These are phyloP conservation scores for Malurus cyaneus DNA, from an alignment of 2,113 vertebrate genomes.

Conservation along the genomic window DNA sequence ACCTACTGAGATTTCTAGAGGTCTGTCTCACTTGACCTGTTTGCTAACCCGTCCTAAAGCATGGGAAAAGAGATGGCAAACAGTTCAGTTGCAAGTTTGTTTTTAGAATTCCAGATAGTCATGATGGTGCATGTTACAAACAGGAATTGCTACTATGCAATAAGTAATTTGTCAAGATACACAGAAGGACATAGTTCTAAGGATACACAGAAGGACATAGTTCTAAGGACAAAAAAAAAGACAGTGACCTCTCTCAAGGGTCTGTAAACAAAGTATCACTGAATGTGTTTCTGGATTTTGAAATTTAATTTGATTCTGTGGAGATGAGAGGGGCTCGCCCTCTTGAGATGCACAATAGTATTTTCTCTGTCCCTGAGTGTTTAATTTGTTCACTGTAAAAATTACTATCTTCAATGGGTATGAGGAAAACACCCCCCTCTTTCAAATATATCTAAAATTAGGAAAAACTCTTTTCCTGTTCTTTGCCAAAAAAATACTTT, in stretches of 20 bases:
- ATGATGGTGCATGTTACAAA: background rate
- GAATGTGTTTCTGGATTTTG: background rate
- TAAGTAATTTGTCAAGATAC: background rate
- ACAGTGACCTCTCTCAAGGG: background rate
- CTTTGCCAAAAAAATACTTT: background rate
- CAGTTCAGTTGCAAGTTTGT: background rate
- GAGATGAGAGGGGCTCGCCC: background rate
- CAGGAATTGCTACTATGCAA: background rate
- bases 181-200: background rate
- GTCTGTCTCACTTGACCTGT: background rate
- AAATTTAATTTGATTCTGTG: background rate
- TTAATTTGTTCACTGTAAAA: background rate
- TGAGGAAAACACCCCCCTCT: background rate
- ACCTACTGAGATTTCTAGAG: background rate
- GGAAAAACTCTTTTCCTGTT: background rate
- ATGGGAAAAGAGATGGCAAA: background rate
- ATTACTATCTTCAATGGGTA: background rate
- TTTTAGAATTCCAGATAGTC: background rate
- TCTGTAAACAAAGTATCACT: background rate
- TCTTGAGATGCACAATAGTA: background rate
- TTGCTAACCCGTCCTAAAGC: background rate
- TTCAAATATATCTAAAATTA: background rate
- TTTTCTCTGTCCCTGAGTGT: background rate
- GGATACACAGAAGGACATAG: background rate
- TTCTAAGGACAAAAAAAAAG: background rate